Evolutionary conservation across 1,140 invertebrate genomes (phyloP).

Genomic region (Drosophila littoralis): DNA sequence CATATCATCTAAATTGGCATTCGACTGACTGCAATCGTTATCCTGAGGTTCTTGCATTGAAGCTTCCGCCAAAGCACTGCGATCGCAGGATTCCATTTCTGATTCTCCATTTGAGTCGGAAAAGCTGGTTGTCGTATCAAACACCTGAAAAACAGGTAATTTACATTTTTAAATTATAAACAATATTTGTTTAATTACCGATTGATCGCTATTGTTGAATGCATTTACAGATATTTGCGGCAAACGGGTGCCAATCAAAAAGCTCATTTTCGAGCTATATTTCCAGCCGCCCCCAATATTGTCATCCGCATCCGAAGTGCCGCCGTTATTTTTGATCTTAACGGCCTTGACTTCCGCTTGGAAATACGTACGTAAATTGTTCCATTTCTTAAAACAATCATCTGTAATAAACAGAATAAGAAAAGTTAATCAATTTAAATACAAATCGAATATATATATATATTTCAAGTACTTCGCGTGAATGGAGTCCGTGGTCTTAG

Average conservation of each 20-base stretch:
- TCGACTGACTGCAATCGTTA: constrained; percentile 3
- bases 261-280: constrained; percentile 29
- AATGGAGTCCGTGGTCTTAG: constrained; percentile 11
- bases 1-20: background rate
- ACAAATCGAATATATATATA: background rate
- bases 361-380: constrained; percentile 29
- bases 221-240: background rate
- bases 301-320: background rate
- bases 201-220: constrained; percentile 12
- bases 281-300: constrained; percentile 15
- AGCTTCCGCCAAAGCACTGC: background rate
- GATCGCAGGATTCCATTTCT: constrained; percentile 14
- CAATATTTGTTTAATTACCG: constrained; percentile 3
- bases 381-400: constrained; percentile 36
- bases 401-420: background rate
- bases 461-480: constrained; percentile 3
- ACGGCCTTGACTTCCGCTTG: constrained; percentile 7
- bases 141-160: background rate
- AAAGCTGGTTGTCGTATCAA: constrained; percentile 11
- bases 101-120: constrained; percentile 26
- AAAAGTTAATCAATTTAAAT: background rate
- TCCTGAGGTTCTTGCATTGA: constrained; percentile 6
- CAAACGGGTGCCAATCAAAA: constrained; percentile 6
- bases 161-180: no score
- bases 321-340: constrained; percentile 1